Evolutionary conservation across 2,888 invertebrate species (phyloP), one percentile per base, ranked within the genome.

Genomic region (Phaonia tiefii): DNA sequence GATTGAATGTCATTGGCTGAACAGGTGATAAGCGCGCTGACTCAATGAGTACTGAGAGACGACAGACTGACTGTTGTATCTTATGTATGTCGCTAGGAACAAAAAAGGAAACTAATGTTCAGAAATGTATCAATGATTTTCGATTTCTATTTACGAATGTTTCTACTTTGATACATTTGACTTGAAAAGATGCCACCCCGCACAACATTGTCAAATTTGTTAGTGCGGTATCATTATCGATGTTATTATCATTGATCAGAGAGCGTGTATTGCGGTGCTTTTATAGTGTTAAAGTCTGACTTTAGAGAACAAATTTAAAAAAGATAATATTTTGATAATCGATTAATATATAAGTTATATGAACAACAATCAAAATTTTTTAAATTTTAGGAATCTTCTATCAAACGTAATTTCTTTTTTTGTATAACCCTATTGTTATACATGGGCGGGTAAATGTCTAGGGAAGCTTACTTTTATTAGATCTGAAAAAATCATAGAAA

Each of bases 1-100:
- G 67, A 75, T 67, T 66, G 67, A 75, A 75, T 67, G 67, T 58
- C 58, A 75, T 75, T 67, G 58, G 74, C 67, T 67, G 60, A 70
- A 67, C 72, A 76, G 72, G 77, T 72, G 77, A 77, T 77, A 77
- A 77, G 71, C 63, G 11, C 46, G 17, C 39, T 37, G 20, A 46
- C 4, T 63, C 5, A 5, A 42, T 20, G 39, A 39, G 17, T 39
- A 8, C 31, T 31, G 31, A 31, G 31, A 31, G 31, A 31, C 31
- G 60, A 11, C 8, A 37, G 39, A 20, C 8, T 60, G 10, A 10
- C 5, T 51, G 51, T n/a, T 31, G 31, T 31, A 5, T 5, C 31
- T 31, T 31, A 31, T 3, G 31, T 31, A 5, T 8, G 17, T 42
- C 42, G 63, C 42, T 42, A 39, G n/a, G n/a, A n/a, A 63, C 63